These are phyloP conservation scores for Amphimedon queenslandica DNA, from an alignment of 37 sponge, comb jelly and placozoan genomes.

Conservation along the genomic window DNA sequence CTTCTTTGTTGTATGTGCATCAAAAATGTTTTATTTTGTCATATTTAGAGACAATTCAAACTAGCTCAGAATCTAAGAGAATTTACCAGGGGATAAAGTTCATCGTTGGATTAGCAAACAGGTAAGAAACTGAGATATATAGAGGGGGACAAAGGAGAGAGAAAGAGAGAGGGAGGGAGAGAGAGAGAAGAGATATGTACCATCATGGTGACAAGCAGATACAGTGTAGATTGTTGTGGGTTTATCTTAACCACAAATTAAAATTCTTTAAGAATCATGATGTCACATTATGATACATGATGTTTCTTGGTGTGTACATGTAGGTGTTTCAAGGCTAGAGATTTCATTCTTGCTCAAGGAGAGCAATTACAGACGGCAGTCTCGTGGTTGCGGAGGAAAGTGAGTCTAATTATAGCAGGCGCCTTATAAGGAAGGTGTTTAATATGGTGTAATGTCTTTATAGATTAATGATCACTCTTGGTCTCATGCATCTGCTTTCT, in stretches of 20 bases:
- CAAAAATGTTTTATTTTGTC: too few species aligned
- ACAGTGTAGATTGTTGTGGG: too few species aligned
- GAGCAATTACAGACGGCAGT: conserved; percentile 82
- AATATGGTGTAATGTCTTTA: not conserved
- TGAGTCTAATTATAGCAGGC: not conserved
- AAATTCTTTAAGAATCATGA: too few species aligned
- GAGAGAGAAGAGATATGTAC: too few species aligned
- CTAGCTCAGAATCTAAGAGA: conserved; percentile 63
- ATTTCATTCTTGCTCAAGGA: conserved; percentile 45
- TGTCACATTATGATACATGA: too few species aligned
- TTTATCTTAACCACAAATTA: too few species aligned
- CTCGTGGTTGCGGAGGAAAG: conserved; percentile 73
- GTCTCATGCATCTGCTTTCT: conserved; percentile 36
- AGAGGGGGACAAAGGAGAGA: too few species aligned
- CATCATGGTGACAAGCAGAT: too few species aligned
- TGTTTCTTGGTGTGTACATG: too few species aligned
- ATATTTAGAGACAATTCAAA: not conserved
- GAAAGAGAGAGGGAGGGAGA: too few species aligned
- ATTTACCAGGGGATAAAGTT: conserved; percentile 95
- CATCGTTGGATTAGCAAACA: conserved; percentile 77
- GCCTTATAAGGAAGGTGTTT: not conserved
- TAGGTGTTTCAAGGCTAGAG: conserved; percentile 23
- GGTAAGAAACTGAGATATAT: conserved; percentile 26
- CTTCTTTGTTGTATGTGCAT: too few species aligned
- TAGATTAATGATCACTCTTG: conserved; percentile 45